Conservation (phyloP, 1,140 invertebrate genomes). For the fruit fly (Drosophila melanogaster) region Release_6_plus_ISO1_MT NT_037436.4:11256501-11257000, state of each 20-base stretch:
- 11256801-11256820: conserved; percentile 35
- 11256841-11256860: conserved; percentile 54
- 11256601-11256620: too few species aligned
- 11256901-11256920: conserved; percentile 69
- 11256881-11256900: conserved; percentile 47
- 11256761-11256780: conserved; percentile 24
- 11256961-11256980: conserved; percentile 19
- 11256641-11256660: too few species aligned
- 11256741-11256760: neutral
- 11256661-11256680: too few species aligned
- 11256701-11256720: neutral
- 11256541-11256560: too few species aligned
- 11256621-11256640: too few species aligned
- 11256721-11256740: neutral
- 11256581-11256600: too few species aligned
- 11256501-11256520: too few species aligned
- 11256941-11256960: conserved; percentile 19
- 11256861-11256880: conserved; percentile 47
- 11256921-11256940: conserved; percentile 38
- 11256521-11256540: too few species aligned
- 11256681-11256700: too few species aligned
- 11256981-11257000: conserved; percentile 8
- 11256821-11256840: conserved; percentile 48
- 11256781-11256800: conserved; percentile 30
- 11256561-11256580: too few species aligned